These are phyloP conservation scores for Catajapyx aquilonaris DNA, from an alignment of 1,140 invertebrate species.

Conservation along the genomic window DNA sequence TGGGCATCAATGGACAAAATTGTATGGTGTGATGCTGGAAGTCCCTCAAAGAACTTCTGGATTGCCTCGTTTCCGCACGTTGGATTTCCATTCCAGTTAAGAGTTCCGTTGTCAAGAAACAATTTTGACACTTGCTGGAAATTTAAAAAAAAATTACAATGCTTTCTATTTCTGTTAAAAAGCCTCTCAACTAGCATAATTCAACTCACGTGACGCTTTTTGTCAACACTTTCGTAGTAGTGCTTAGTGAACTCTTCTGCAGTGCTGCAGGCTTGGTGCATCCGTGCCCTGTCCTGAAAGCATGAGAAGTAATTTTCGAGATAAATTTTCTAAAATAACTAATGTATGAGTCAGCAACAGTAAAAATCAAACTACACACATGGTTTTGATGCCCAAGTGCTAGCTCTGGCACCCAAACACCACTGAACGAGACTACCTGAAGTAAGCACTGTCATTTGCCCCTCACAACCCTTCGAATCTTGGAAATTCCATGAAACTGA, in stretches of 20 bases:
- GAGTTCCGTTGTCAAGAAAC: slow-evolving; percentile 51
- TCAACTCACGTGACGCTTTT: slow-evolving; percentile 47
- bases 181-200: slow-evolving; percentile 6
- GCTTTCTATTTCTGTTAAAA: too few species aligned
- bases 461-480: too few species aligned
- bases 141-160: slow-evolving; percentile 9
- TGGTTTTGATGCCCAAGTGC: too few species aligned
- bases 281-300: slow-evolving; percentile 33
- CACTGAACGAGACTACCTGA: too few species aligned
- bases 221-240: slow-evolving; percentile 62
- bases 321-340: too few species aligned
- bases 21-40: slow-evolving; percentile 46
- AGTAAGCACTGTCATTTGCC: too few species aligned
- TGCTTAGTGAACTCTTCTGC: slow-evolving; percentile 62
- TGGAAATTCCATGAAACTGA: too few species aligned
- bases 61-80: slow-evolving; percentile 47
- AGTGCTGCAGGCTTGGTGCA: slow-evolving; percentile 48
- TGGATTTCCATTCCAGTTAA: slow-evolving; percentile 73
- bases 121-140: slow-evolving; percentile 45
- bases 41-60: slow-evolving; percentile 49
- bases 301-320: too few species aligned
- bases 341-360: too few species aligned
- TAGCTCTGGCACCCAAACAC: too few species aligned
- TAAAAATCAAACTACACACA: too few species aligned
- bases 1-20: slow-evolving; percentile 54